These are phyloP conservation scores for Nomada hirtipes DNA, from an alignment of 2,888 invertebrate genomes.

Conservation along the genomic window DNA sequence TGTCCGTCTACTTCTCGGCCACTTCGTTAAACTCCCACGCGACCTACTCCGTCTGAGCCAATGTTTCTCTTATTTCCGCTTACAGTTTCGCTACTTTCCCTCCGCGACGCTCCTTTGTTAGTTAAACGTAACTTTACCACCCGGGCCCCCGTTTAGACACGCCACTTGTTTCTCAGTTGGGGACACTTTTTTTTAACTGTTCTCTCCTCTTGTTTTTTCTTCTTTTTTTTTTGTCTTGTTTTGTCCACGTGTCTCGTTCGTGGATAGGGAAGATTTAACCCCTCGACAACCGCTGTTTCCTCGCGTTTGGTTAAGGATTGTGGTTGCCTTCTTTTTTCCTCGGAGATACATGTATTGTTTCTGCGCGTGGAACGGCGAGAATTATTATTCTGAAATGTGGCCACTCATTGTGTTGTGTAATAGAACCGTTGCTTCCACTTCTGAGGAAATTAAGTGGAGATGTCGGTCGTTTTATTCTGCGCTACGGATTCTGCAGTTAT, in stretches of 20 bases:
- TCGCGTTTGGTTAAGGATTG: too few relatives aligned
- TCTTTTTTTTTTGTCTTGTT: background rate
- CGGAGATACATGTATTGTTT: background rate
- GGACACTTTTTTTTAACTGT: background rate
- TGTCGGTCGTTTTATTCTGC: too few relatives aligned
- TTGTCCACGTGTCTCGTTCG: background rate
- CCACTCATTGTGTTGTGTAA: too few relatives aligned
- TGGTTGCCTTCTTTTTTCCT: too few relatives aligned
- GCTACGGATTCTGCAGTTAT: too few relatives aligned
- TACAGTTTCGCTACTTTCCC: background rate
- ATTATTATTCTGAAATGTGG: too few relatives aligned
- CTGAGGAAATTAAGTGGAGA: too few relatives aligned
- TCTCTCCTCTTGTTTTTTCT: background rate
- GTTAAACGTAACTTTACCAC: constrained; percentile 25
- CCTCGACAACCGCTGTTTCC: too few relatives aligned
- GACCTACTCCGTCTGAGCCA: background rate
- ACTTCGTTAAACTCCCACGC: constrained; percentile 50
- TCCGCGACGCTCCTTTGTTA: background rate
- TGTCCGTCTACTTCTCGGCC: background rate
- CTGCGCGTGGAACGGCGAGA: background rate
- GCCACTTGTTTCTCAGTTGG: background rate
- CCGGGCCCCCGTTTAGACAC: background rate
- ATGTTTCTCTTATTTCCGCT: constrained; percentile 4
- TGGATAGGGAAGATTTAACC: too few relatives aligned
- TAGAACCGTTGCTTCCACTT: too few relatives aligned